Evolutionary conservation across 1,140 invertebrate species (phyloP).

Genomic region (Chymomyza costata): DNA sequence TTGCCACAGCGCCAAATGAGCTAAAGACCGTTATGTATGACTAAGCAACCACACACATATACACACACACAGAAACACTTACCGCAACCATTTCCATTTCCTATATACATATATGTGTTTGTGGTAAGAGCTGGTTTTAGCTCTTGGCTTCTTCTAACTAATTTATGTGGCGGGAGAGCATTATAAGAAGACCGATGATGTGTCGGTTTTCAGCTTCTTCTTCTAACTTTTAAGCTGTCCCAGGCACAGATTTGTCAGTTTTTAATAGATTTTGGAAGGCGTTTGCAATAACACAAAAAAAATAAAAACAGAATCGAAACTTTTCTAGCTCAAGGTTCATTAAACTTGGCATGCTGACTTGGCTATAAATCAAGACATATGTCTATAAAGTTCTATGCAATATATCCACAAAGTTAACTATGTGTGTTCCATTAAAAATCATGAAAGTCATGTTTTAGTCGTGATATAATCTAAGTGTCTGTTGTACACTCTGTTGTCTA

Average conservation of each 20-base stretch:
- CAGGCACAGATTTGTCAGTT: slow-evolving; percentile 31
- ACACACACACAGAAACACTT: not conserved
- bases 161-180: too few relatives aligned
- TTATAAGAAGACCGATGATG: too few relatives aligned
- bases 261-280: slow-evolving; percentile 38
- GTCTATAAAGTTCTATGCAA: too few relatives aligned
- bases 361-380: slow-evolving; percentile 46
- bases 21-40: slow-evolving; percentile 42
- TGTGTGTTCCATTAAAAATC: slow-evolving; percentile 51
- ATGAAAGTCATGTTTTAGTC: slow-evolving; percentile 40
- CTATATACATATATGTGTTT: not conserved
- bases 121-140: too few relatives aligned
- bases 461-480: slow-evolving; percentile 47
- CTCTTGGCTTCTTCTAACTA: not conserved
- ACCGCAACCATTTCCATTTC: too few relatives aligned
- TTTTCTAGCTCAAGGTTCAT: too few relatives aligned
- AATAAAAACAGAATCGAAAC: too few relatives aligned
- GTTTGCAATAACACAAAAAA: too few relatives aligned
- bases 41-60: too few relatives aligned
- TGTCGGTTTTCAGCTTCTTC: too few relatives aligned
- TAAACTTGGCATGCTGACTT: slow-evolving; percentile 40
- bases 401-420: too few relatives aligned
- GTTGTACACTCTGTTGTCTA: not conserved
- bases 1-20: slow-evolving; percentile 24
- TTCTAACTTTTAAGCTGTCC: too few relatives aligned